Evolutionary conservation across 1,140 invertebrate species (phyloP), one percentile per base, ranked within the genome.

Genomic region (Campoletis sonorensis): DNA sequence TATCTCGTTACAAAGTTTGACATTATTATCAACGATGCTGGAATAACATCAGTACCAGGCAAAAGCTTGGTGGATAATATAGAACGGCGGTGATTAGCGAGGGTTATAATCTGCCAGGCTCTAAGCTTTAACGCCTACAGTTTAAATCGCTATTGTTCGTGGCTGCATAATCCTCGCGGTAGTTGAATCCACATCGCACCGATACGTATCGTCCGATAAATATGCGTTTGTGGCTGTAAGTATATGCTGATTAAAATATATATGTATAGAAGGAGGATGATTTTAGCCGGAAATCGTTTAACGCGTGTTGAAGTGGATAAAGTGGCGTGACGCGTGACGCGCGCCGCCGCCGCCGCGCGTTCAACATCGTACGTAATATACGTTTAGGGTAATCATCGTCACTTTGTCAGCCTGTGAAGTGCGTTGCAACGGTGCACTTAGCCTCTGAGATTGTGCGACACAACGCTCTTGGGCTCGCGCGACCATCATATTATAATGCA

Each of bases 251-350:
- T 15, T 13, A 23, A 23, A 61, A 45, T 61, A 45, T 68, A 70
- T 64, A 37, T 37, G 54, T 40, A 68, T 54, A 64, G 11, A 64
- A 81, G 80, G 79, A 84, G 33, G 78, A 81, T 83, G 84, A 88
- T 90, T 91, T 91, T 90, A 86, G 87, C 89, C 90, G 90, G 91
- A 92, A 91, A 91, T 89, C 82, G 87, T 90, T 90, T 87, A 89
- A 91, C 88, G 87, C 87, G 83, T 58, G 49, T 89, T 90, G 85
- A 90, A 90, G 88, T 91, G 88, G 87, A 84, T 90, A 90, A 90
- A 92, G 90, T 92, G 90, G 88, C 85, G 85, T 89, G 90, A 91
- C 90, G 89, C 88, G 90, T 91, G 90, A 92, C 90, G 89, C 89
- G 88, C 87, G 89, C 89, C 87, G 86, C 88, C n/a, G 89, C 87